A percentile compares a stretch with the other conserved stretches of the same genome.
Evolutionary conservation across 2,797 vertebrate genomes (phyloP).

Genomic region (Graptemys geographica): DNA sequence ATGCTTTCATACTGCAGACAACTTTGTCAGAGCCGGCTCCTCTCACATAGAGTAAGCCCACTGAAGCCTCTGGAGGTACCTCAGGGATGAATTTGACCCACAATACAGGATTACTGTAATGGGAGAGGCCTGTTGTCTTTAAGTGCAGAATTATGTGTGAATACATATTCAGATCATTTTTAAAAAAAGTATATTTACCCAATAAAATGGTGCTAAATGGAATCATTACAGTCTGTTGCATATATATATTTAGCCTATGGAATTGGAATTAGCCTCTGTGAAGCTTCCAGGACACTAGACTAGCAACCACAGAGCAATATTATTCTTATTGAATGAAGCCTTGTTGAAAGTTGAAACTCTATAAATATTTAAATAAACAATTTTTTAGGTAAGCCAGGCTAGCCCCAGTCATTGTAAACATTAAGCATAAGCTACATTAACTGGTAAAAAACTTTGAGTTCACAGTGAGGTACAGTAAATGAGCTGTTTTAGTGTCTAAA

Average conservation of each 20-base stretch:
- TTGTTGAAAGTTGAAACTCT: slow-evolving; percentile 56
- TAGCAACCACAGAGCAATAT: slow-evolving; percentile 36
- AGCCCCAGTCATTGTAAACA: slow-evolving; percentile 41
- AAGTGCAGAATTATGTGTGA: neutral
- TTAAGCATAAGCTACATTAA: slow-evolving; percentile 22
- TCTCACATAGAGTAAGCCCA: neutral
- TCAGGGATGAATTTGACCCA: neutral
- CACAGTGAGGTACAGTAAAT: slow-evolving; percentile 28
- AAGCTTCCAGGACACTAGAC: slow-evolving; percentile 49
- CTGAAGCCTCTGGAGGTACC: neutral
- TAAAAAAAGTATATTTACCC: neutral
- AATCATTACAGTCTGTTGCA: neutral
- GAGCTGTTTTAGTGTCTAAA: slow-evolving; percentile 26
- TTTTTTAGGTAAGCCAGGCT: slow-evolving; percentile 49
- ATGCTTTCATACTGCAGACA: neutral
- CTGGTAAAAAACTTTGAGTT: slow-evolving; percentile 42
- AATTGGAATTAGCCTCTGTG: slow-evolving; percentile 32
- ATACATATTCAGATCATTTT: neutral
- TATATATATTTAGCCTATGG: neutral
- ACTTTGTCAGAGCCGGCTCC: neutral
- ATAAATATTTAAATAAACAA: slow-evolving; percentile 73
- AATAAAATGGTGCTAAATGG: neutral
- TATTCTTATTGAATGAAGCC: slow-evolving; percentile 55
- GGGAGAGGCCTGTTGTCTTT: neutral
- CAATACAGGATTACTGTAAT: neutral